Percentiles rank a stretch among this genome's conserved stretches.
These are phyloP conservation scores for Nomada lathburiana DNA, from an alignment of 2,888 invertebrate genomes.

Conservation along the genomic window DNA sequence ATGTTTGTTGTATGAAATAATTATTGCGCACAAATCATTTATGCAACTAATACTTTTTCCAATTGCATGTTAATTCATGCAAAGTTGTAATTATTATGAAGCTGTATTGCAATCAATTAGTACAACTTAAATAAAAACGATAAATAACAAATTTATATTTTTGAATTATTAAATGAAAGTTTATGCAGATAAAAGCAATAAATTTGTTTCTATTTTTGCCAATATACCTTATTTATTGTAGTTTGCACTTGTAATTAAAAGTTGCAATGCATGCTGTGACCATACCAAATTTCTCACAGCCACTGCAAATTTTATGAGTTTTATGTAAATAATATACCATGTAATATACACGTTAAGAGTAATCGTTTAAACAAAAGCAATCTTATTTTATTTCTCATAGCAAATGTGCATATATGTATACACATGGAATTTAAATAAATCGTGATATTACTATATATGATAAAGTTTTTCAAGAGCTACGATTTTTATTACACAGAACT, in stretches of 20 bases:
- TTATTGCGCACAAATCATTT: too few relatives aligned
- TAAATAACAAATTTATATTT: not conserved
- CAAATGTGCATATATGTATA: not conserved
- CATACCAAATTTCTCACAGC: not conserved
- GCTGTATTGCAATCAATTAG: not conserved
- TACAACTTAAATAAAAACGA: not conserved
- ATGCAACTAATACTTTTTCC: too few relatives aligned
- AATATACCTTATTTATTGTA: not conserved
- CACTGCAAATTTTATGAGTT: not conserved
- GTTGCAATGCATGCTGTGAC: not conserved
- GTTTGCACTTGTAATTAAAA: slow-evolving; percentile 26
- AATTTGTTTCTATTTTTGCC: slow-evolving; percentile 1
- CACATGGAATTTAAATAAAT: not conserved
- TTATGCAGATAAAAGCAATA: not conserved
- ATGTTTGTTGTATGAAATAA: too few relatives aligned
- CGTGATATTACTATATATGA: too few relatives aligned
- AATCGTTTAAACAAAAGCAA: not conserved
- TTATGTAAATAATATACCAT: not conserved
- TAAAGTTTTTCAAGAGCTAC: not conserved
- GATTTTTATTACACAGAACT: not conserved
- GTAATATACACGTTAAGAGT: not conserved
- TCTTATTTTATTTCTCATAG: not conserved
- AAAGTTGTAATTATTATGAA: too few relatives aligned
- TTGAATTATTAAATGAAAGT: not conserved
- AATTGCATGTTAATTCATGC: too few relatives aligned